Base-by-base conservation (phyloP, 2,888 invertebrate species). In the Xestoiulus laeticollis region DNA sequence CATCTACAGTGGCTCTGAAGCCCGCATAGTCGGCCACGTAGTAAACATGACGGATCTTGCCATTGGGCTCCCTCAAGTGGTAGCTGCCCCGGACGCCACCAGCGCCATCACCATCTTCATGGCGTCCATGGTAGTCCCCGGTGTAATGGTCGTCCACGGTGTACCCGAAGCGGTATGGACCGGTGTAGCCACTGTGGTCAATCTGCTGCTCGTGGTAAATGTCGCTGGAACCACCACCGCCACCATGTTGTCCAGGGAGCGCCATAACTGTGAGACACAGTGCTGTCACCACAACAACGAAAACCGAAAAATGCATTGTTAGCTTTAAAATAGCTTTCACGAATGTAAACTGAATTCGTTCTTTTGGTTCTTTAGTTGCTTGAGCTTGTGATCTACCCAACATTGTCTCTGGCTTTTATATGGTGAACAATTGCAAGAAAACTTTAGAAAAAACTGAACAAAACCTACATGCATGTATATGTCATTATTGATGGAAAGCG, bases 81-180 rank as follows among this genome's bases (percentile, higher is more conserved):
- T 88, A 88, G 43, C 68, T 68, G 43, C 88, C 88, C 19, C 38
- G 44, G 33, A 88, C 88, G 44, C 88, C 88, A 30, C 88, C 88
- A 26, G 85, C 30, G 32, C 88, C 88, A 68, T 88, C 88, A 68
- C 88, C 85, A 12, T 16, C 6, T 38, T 88, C 88, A 22, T 88
- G 53, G 38, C 86, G 88, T 26, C 88, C 88, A 33, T 88, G 88
- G 68, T 88, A 88, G 48, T 88, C 88, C 5, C 88, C 88, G n/a
- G 88, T 88, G 68, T 88, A 88, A 26, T 53, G 86, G 38, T 88
- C 88, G 10, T 88, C 85, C 22, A 88, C 88, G 16, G 53, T 68
- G 38, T 88, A 88, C 26, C 88, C 88, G 59, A 88, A 88, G 12
- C 85, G 85, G 86, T 88, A 88, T 22, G 88, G 88, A 8, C 88